Base-by-base conservation (phyloP, 1,140 invertebrate species). In the Saccostrea echinata region DNA sequence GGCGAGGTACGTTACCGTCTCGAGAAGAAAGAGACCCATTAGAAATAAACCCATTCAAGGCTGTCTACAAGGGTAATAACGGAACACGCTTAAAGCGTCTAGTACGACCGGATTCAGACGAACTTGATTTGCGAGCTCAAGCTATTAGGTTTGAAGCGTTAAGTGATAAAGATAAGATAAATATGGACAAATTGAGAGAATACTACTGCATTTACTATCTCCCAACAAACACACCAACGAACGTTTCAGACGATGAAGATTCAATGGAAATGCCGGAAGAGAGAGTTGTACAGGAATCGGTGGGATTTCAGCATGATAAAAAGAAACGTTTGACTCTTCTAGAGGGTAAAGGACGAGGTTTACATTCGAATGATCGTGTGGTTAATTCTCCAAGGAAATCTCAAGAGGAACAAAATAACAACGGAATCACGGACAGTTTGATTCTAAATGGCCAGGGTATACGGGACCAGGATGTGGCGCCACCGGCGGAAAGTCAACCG, bases 191-290 rank as follows among this genome's bases (percentile, higher is more conserved):
- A 81, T 86, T 93, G 27, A 91, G 89, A 43, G 89, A 92, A 35
- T 92, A 90, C 85, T 92, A 92, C 84, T 92, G 91, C 84, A 89
- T 93, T 18, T 93, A 91, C 88, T 93, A 92, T 85, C 68, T 92
- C 16, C 91, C 92, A 3, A 84, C 88, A 0, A 88, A 89, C 33
- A 88, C 91, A 12, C 86, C 90, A 2, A 81, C 35, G 9, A 84
- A 84, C 16, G 84, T 87, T 30, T 81, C 85, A 13, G 89, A 89
- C 21, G 53, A 87, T 27, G 83, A 88, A 21, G 61, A 81, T 24
- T 76, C 84, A 13, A 64, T 76, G 9, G 53, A 35, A 30, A 18
- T 43, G 43, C 27, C n/a, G 8, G 82, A 84, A 24, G 82, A 76
- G 1, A 64, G 51, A 57, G 30, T 53, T 55, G 80, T 35, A 3